Evolutionary conservation across 2,797 vertebrate genomes (phyloP).

Genomic region (Anomalospiza imberbis): DNA sequence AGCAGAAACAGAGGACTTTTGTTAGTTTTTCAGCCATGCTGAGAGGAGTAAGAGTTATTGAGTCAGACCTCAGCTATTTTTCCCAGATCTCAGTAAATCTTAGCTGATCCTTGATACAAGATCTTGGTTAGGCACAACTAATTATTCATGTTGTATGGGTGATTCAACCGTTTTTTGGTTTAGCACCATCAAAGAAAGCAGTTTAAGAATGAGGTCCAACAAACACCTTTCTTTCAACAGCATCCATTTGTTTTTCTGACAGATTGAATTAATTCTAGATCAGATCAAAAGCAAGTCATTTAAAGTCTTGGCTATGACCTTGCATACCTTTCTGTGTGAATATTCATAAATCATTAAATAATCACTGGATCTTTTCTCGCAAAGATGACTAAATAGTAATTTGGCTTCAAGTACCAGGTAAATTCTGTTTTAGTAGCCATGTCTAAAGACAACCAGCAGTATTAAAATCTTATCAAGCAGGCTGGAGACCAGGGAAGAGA

Average conservation of each 20-base stretch:
- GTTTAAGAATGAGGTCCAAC: conserved; percentile 2
- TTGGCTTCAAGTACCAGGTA: neutral
- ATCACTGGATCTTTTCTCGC: neutral
- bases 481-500: neutral
- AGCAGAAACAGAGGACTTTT: neutral
- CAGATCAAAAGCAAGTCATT: conserved; percentile 38
- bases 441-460: neutral
- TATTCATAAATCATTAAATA: conserved; percentile 18
- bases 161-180: neutral
- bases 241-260: conserved; percentile 33
- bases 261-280: conserved; percentile 13
- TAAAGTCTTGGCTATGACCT: conserved; percentile 20
- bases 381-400: neutral
- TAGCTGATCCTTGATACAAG: neutral
- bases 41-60: neutral
- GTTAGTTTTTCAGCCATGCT: neutral
- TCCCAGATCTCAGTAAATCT: neutral
- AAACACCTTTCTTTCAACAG: conserved; percentile 31
- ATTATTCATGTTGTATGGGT: neutral
- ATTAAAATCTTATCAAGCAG: neutral
- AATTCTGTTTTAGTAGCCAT: neutral
- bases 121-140: neutral
- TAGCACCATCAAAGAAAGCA: neutral
- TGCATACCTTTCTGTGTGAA: neutral
- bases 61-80: neutral